These are phyloP conservation scores for Galagoides demidoff DNA, from an alignment of 2,797 vertebrate species.

Conservation along the genomic window DNA sequence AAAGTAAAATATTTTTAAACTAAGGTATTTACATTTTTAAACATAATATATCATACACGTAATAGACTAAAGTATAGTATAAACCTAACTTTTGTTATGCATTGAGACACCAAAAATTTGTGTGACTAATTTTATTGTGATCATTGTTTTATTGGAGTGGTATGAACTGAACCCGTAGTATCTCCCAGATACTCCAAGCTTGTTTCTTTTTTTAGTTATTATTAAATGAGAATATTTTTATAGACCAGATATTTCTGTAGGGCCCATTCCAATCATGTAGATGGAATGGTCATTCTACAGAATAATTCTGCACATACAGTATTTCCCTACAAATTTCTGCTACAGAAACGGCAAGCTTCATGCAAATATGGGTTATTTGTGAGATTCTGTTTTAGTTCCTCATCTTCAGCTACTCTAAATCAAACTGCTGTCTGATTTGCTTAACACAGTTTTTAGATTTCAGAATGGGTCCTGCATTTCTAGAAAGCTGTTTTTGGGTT, in stretches of 20 bases:
- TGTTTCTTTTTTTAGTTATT: not conserved
- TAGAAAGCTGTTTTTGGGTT: not conserved
- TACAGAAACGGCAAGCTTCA: not conserved
- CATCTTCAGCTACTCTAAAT: not conserved
- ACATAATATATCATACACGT: not conserved
- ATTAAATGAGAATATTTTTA: not conserved
- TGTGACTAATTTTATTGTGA: not conserved
- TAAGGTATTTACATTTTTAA: not conserved
- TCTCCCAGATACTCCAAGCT: not conserved
- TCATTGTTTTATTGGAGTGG: not conserved
- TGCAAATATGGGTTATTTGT: not conserved
- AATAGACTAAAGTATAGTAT: not conserved
- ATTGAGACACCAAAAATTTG: not conserved
- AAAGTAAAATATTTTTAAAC: not conserved
- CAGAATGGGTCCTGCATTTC: not conserved
- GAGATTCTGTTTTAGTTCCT: not conserved
- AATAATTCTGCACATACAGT: not conserved
- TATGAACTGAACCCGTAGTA: not conserved
- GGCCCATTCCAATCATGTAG: not conserved
- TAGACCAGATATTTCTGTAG: not conserved
- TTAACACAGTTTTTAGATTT: not conserved
- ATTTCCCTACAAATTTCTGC: not conserved
- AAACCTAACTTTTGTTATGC: not conserved
- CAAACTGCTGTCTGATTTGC: not conserved
- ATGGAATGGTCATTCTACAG: not conserved